Evolutionary conservation across 53 echinoderm and acorn worm genomes (phyloP).

Genomic region (Mesocentrotus franciscanus): DNA sequence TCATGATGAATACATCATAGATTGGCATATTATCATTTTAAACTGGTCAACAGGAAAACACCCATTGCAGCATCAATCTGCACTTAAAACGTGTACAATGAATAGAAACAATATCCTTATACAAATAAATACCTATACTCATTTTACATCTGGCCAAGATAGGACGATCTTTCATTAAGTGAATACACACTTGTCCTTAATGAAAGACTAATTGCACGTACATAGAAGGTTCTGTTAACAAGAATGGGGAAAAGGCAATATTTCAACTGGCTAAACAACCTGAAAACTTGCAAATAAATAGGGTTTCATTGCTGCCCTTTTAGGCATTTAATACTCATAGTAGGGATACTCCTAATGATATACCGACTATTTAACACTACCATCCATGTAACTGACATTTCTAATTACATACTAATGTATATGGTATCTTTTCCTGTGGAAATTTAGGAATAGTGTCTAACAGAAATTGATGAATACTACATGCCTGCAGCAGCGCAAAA

Average conservation of each 20-base stretch:
- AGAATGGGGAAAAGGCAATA: not conserved
- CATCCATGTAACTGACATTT: not conserved
- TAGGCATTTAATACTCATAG: not conserved
- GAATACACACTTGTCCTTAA: constrained; percentile 6
- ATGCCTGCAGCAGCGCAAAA: not conserved
- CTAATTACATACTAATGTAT: not conserved
- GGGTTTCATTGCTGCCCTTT: not conserved
- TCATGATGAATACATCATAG: not conserved
- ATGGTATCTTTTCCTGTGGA: not conserved
- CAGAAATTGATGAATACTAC: not conserved
- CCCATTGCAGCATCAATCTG: not conserved
- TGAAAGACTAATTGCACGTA: constrained; percentile 39
- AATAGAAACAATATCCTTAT: not conserved
- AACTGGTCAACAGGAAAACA: not conserved
- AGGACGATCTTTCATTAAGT: constrained; percentile 10
- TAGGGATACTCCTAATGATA: not conserved
- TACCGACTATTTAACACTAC: not conserved
- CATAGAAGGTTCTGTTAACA: not conserved
- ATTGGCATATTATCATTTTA: not conserved
- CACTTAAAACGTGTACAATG: not conserved
- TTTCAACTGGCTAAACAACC: constrained; percentile 6
- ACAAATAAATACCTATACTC: constrained; percentile 36
- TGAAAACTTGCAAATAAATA: not conserved
- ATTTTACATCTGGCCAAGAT: constrained; percentile 42
- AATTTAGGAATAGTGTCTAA: not conserved